Evolutionary conservation across 1,140 invertebrate genomes (phyloP).

Genomic region (Drosophila bipectinata): DNA sequence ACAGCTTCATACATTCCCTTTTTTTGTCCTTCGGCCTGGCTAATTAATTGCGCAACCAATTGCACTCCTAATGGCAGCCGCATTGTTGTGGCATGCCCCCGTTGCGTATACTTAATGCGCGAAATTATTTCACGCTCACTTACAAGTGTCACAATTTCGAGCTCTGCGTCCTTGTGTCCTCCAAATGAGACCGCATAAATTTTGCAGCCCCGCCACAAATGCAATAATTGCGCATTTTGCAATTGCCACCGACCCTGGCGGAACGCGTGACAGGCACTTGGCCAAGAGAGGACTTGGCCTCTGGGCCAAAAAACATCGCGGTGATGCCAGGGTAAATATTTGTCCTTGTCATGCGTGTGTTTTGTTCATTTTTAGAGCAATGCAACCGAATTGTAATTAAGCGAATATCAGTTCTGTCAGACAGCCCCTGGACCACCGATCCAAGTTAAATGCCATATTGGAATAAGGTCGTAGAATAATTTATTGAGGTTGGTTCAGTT

Average conservation of each 20-base stretch:
- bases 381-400: constrained; percentile 56
- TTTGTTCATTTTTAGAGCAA: constrained; percentile 20
- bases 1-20: constrained; percentile 39
- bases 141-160: constrained; percentile 72
- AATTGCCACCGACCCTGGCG: constrained; percentile 34
- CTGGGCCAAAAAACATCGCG: constrained; percentile 18
- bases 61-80: constrained; percentile 59
- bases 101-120: constrained; percentile 55
- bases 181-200: constrained; percentile 73
- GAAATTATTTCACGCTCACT: constrained; percentile 71
- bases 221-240: constrained; percentile 61
- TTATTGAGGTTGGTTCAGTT: not conserved
- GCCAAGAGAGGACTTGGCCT: constrained; percentile 15
- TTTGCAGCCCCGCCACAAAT: constrained; percentile 31
- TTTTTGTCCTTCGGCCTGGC: constrained; percentile 52
- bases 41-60: constrained; percentile 79
- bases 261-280: constrained; percentile 42
- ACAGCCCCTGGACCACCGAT: constrained; percentile 5
- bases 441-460: constrained; percentile 4
- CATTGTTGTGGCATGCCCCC: constrained; percentile 45
- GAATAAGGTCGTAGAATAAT: not conserved
- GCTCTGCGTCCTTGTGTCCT: constrained; percentile 27
- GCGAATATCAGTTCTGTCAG: constrained; percentile 34
- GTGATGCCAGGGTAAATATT: constrained; percentile 29
- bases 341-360: constrained; percentile 42